Evolutionary conservation across 1,140 invertebrate genomes (phyloP).

Genomic region (honey bee (Apis mellifera)): DNA sequence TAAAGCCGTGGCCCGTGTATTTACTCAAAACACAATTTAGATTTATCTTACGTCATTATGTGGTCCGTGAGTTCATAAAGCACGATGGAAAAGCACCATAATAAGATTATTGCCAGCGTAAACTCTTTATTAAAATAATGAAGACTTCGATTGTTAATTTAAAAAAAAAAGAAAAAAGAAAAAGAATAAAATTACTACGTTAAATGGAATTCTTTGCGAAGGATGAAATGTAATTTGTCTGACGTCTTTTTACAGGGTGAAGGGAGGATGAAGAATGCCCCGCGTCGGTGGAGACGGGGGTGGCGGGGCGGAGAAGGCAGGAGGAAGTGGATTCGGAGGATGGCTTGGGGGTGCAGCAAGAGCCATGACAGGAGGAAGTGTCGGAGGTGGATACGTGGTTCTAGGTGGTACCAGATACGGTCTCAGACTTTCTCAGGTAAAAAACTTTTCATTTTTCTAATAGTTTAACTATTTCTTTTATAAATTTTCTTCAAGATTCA

Average conservation of each 20-base stretch:
- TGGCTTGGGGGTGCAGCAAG: conserved; percentile 75
- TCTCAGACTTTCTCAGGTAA: conserved; percentile 76
- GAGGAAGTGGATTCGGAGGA: conserved; percentile 67
- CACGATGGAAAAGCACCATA: background rate
- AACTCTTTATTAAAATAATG: conserved; percentile 10
- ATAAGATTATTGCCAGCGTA: background rate
- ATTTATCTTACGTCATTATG: conserved; percentile 28
- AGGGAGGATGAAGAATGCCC: conserved; percentile 80
- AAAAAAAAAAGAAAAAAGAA: background rate
- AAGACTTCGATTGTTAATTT: background rate
- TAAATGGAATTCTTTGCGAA: background rate
- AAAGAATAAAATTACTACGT: background rate
- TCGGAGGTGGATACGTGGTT: conserved; percentile 73
- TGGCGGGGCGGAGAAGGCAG: conserved; percentile 68
- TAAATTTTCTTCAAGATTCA: no score
- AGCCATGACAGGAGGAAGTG: conserved; percentile 70
- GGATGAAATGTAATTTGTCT: conserved; percentile 10
- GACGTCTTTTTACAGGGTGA: conserved; percentile 65
- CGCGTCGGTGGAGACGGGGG: conserved; percentile 75
- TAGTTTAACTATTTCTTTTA: no score
- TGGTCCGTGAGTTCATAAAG: conserved; percentile 2
- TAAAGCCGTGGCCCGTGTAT: background rate
- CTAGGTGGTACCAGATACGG: conserved; percentile 77
- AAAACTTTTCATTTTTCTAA: background rate
- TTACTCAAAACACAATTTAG: conserved; percentile 34